Percentiles rank a stretch among this genome's conserved stretches.
These are phyloP conservation scores for Furcifer pardalis DNA, from an alignment of 2,797 vertebrate species.

Conservation along the genomic window DNA sequence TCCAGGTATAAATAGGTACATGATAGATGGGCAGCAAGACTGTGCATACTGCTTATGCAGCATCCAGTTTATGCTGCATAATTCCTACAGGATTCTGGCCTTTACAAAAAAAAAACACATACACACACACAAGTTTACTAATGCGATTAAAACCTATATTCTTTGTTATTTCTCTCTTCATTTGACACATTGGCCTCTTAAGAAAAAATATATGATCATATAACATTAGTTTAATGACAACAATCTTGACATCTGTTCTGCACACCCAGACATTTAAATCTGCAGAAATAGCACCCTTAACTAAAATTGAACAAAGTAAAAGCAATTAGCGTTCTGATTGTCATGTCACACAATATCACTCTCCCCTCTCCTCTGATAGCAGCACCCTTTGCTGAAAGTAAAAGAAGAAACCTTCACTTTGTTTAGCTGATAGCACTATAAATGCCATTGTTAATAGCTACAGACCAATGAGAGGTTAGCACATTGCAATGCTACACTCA, in stretches of 20 bases:
- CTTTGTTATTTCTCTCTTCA: slow-evolving; percentile 25
- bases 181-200: slow-evolving; percentile 16
- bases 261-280: slow-evolving; percentile 67
- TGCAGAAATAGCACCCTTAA: slow-evolving; percentile 54
- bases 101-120: no score
- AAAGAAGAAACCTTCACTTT: neutral
- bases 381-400: slow-evolving; percentile 23
- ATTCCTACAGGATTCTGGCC: no score
- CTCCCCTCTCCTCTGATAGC: slow-evolving; percentile 28
- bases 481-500: slow-evolving; percentile 71
- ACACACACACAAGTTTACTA: slow-evolving; percentile 10
- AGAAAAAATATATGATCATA: slow-evolving; percentile 15
- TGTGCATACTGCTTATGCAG: no score
- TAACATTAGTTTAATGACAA: slow-evolving; percentile 32
- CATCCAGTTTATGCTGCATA: no score
- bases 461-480: slow-evolving; percentile 80
- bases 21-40: no score
- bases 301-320: slow-evolving; percentile 46
- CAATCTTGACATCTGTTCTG: slow-evolving; percentile 62
- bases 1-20: no score
- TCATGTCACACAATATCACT: slow-evolving; percentile 3
- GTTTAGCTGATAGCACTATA: slow-evolving; percentile 70
- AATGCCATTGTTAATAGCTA: slow-evolving; percentile 79
- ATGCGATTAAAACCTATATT: slow-evolving; percentile 9
- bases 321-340: neutral